Conservation (phyloP, 2,797 vertebrate species). For the Characodon lateralis region DNA sequence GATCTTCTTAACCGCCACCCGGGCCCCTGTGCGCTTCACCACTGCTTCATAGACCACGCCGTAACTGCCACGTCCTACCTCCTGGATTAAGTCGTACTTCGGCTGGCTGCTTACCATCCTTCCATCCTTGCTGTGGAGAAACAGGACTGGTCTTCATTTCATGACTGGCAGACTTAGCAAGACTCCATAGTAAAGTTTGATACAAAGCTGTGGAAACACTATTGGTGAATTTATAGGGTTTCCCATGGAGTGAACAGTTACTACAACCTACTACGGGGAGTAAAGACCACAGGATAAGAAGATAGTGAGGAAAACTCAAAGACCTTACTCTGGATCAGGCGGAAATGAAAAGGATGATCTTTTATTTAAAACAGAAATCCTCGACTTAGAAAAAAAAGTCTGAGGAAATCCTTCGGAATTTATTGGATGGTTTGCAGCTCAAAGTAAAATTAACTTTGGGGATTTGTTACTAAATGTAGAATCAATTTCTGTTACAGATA, state of each 20-base stretch:
- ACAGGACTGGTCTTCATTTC: conserved; percentile 29
- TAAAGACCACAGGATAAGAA: not conserved
- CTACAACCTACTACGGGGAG: not conserved
- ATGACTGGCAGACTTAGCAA: not conserved
- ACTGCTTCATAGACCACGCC: conserved; percentile 97
- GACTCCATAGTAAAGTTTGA: not conserved
- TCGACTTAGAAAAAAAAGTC: too few relatives aligned
- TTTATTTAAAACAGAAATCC: not conserved
- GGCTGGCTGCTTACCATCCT: conserved; percentile 99
- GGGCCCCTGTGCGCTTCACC: conserved; percentile 88
- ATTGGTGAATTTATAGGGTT: not conserved
- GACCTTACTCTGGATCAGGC: too few relatives aligned
- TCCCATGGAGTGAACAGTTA: not conserved
- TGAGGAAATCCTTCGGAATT: too few relatives aligned
- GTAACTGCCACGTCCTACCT: conserved; percentile 98
- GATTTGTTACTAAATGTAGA: not conserved
- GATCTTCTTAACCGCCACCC: conserved; percentile 97
- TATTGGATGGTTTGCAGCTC: too few relatives aligned
- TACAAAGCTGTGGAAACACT: not conserved
- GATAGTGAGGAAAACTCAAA: not conserved
- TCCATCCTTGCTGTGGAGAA: conserved; percentile 76
- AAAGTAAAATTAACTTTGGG: too few relatives aligned
- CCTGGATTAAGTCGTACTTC: conserved; percentile 98
- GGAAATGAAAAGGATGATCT: too few relatives aligned
- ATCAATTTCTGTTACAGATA: not conserved